Base-by-base conservation (phyloP, 2,888 invertebrate genomes). In the Pomacea canaliculata region DNA sequence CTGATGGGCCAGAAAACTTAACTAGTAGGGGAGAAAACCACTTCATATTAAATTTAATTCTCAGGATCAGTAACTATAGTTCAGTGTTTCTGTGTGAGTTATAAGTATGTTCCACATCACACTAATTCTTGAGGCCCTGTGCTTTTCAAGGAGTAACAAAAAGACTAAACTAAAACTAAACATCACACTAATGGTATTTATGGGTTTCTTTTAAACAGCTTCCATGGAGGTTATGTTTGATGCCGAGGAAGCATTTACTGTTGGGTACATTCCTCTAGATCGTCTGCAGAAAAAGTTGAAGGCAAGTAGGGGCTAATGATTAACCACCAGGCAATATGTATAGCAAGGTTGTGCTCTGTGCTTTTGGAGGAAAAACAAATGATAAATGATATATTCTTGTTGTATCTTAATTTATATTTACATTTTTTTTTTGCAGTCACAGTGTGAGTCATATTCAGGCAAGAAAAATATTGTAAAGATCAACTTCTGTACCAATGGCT, bases 261-360 rank as follows among this genome's bases (percentile, higher is more conserved):
- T 73, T 48, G 79, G 79, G 10, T 80, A 78, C 66, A 80, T 80
- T 27, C 78, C 77, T 48, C 46, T 78, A 16, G 74, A 78, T 51
- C 73, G 65, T 23, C 76, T 80, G 46, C 67, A 68, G 37, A 65
- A 76, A 13, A 63, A 71, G 48, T 48, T 80, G 4, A 71, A 76
- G 76, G 79, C 76, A 51, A 78, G 71, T 67, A 18, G 37, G 23
- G 19, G 19, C 13, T 12, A 51, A 16, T n/a, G 12, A 51, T 23
- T 56, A 10, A 16, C 51, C 10, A 56, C 16, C 8, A 13, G 16
- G 51, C 16, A 56, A 56, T 7, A 56, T 56, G 0, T 51, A 13
- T 56, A 13, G 51, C 2, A 16, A 56, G 2, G 8, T 56, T 56
- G 4, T 0, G 1, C 3, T 56, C 8, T 56, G 10, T 56, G 8